Percentiles rank a stretch among this genome's conserved stretches.
These are phyloP conservation scores for Sebastes goodei DNA, from an alignment of 2,797 vertebrate genomes.

Conservation along the genomic window DNA sequence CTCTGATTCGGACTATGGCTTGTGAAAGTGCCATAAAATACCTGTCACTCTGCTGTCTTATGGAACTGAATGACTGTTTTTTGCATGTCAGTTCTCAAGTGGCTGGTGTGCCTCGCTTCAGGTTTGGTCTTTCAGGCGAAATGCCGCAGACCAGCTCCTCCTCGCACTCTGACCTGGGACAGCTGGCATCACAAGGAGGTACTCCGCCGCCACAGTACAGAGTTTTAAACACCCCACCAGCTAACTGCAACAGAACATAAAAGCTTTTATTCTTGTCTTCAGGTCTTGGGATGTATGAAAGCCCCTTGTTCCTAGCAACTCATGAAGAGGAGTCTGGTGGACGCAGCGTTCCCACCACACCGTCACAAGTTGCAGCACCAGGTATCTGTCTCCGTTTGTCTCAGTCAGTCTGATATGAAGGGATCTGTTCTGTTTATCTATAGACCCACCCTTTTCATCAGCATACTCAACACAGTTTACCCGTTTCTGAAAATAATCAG, in stretches of 20 bases:
- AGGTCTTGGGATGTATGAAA: conserved; percentile 97
- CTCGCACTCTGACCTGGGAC: conserved; percentile 93
- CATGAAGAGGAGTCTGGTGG: conserved; percentile 96
- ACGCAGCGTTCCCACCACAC: conserved; percentile 93
- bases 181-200: conserved; percentile 97
- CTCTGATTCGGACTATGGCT: no score
- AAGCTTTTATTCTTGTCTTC: not conserved
- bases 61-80: not conserved
- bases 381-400: conserved; percentile 73
- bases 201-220: not conserved
- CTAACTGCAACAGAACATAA: not conserved
- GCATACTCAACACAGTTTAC: not conserved
- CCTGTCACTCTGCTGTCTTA: not conserved
- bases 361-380: conserved; percentile 88
- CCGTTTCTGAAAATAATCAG: not conserved
- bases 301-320: conserved; percentile 87
- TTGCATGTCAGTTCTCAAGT: conserved; percentile 89
- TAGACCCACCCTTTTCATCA: not conserved
- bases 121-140: conserved; percentile 91
- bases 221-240: not conserved
- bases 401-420: not conserved
- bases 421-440: not conserved
- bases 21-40: not conserved
- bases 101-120: conserved; percentile 91
- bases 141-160: conserved; percentile 88